Conservation (phyloP, 2,113 vertebrate species). For the Clarias batrachus region DNA sequence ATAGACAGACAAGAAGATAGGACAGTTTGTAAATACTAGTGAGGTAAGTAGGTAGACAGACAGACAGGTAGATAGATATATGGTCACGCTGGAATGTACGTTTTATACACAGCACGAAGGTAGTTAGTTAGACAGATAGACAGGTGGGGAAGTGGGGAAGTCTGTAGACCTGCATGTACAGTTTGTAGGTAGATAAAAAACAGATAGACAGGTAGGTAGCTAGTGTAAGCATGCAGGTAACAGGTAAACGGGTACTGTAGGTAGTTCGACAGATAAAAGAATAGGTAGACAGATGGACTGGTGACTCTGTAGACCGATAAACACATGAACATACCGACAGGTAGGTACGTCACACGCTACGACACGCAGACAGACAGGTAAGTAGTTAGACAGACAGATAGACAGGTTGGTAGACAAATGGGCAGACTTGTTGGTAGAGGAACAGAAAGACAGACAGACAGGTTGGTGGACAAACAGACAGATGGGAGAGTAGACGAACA, state of each 20-base stretch:
- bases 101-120: no score
- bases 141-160: no score
- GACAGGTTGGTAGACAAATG: neutral
- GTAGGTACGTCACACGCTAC: neutral
- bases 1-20: neutral
- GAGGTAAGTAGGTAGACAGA: neutral
- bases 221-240: neutral
- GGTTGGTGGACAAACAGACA: neutral
- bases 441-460: neutral
- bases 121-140: no score
- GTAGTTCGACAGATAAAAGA: neutral
- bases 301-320: neutral
- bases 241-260: no score
- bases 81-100: neutral
- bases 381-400: neutral
- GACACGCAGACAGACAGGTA: neutral
- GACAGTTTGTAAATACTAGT: no score
- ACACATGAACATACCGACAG: neutral
- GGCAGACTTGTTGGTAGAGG: neutral
- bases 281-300: neutral
- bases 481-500: neutral
- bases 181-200: neutral
- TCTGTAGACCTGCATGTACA: no score
- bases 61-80: neutral
- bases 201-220: neutral